Evolutionary conservation across 2,888 invertebrate genomes (phyloP), one percentile per base, ranked within the genome.

Genomic region (Xestia c-nigrum): DNA sequence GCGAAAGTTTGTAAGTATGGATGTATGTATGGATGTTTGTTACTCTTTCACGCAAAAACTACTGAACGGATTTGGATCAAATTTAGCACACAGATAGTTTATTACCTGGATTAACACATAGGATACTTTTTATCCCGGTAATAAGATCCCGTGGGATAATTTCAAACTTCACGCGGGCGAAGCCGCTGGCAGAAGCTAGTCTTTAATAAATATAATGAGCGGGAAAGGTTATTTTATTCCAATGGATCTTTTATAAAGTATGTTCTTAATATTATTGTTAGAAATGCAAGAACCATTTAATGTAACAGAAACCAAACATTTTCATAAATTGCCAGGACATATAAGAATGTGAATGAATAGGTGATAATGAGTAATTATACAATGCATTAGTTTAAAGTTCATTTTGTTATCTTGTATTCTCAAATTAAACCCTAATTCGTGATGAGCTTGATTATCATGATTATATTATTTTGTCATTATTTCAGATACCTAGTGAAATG

Each of bases 401-500:
- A 10, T 9, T 21, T 5, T 50, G 16, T 40, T 55, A 24, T 31
- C 16, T 43, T 6, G 7, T 50, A 3, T 31, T 50, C 43, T 47
- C 4, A 67, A 46, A 63, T 24, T 40, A 65, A 67, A 16, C 47
- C 14, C 38, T 10, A 43, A 70, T 12, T 38, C 66, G 38, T 38
- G 31, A 76, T 68, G 64, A 57, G 63, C 24, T 24, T 61, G 31
- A 72, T 47, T 57, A 64, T 0, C 7, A 71, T 67, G 46, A 47
- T n/a, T 63, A 73, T 31, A 31, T 31, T 31, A 31, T 2, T 47
- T 55, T 70, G 43, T 43, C 38, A 64, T 10, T 14, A 38, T 9
- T 76, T 21, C 7, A 59, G 40, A 50, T 70, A n/a, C n/a, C n/a
- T n/a, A 63, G 55, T 31, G 19, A 66, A 65, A 55, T 61, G 59